These are phyloP conservation scores for Pygoscelis antarcticus DNA, from an alignment of 2,113 vertebrate genomes.

Conservation along the genomic window DNA sequence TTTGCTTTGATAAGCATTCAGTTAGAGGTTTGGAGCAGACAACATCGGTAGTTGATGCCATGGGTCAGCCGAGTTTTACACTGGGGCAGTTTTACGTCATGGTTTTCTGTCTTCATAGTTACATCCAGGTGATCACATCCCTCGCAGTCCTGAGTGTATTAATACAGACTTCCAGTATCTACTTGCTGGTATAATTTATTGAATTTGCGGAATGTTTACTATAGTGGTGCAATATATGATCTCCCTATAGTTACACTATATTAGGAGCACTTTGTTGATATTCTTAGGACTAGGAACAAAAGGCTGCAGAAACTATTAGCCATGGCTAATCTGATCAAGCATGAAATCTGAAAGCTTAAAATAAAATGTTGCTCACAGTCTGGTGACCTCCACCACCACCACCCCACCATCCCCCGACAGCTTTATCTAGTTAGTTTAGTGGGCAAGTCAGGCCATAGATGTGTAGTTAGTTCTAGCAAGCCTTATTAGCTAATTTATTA, in stretches of 20 bases:
- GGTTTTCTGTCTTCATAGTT: background rate
- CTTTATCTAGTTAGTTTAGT: background rate
- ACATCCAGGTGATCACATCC: background rate
- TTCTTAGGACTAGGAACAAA: background rate
- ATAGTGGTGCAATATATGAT: background rate
- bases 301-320: background rate
- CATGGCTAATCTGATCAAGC: background rate
- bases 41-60: background rate
- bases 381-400: background rate
- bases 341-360: slow-evolving; percentile 12
- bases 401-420: accelerated
- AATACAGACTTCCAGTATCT: background rate
- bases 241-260: background rate
- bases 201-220: background rate
- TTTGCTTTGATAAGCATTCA: background rate
- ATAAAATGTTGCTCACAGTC: background rate
- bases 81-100: background rate
- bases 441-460: background rate
- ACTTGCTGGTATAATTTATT: background rate
- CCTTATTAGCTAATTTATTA: background rate
- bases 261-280: background rate
- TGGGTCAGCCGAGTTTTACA: background rate
- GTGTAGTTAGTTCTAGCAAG: background rate
- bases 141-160: background rate
- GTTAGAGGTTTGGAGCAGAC: background rate